phyloP scores from a whole-genome alignment of 2,113 vertebrate genomes.

The Beaufortia kweichowensis region DNA sequence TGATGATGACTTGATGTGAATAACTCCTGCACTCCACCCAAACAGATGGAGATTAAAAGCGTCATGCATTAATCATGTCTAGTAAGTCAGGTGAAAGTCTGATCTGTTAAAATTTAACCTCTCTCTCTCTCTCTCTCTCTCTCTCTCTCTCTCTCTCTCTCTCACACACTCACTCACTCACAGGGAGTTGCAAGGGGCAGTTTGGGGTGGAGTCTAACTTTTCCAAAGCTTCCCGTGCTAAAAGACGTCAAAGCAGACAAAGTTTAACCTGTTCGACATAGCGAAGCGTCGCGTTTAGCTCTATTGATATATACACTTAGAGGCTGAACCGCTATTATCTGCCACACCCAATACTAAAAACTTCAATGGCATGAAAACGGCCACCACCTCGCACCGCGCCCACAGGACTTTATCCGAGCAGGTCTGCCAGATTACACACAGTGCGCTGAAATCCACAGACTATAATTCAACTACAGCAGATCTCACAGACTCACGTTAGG shows the following conservation, averaged over 20 bases:
- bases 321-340: slow-evolving; percentile 1
- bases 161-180: background rate
- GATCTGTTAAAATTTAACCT: slow-evolving; percentile 6
- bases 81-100: slow-evolving; percentile 17
- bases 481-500: slow-evolving; percentile 6
- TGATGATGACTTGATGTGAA: background rate
- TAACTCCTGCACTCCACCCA: slow-evolving; percentile 15
- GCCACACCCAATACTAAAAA: slow-evolving; percentile 24
- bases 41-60: background rate
- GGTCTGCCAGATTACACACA: background rate
- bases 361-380: slow-evolving; percentile 13
- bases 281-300: background rate
- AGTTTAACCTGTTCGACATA: background rate
- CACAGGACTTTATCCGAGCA: slow-evolving; percentile 39
- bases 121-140: background rate
- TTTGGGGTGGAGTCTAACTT: slow-evolving; percentile 34
- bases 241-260: background rate
- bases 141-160: background rate
- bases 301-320: background rate
- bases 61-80: slow-evolving; percentile 26
- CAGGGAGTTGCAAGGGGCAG: background rate
- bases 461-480: background rate
- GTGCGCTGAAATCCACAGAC: background rate
- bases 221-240: slow-evolving; percentile 20
- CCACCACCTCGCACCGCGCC: slow-evolving; percentile 19